Evolutionary conservation across 2,113 vertebrate species (phyloP).

Genomic region (Ceratotherium simum): DNA sequence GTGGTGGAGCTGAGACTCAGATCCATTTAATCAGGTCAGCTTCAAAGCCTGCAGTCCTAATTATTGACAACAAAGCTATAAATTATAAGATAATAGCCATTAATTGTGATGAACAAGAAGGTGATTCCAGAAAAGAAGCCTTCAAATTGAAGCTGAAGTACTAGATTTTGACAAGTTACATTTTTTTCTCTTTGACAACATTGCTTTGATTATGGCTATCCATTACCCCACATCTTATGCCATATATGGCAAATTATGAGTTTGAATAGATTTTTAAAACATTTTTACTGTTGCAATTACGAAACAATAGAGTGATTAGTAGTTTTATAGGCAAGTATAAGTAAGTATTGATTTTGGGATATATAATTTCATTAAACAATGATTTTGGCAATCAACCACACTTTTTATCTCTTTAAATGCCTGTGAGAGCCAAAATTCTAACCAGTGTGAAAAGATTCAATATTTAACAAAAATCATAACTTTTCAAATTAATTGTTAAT

Average conservation of each 20-base stretch:
- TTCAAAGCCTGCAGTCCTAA: neutral
- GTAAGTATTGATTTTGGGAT: constrained; percentile 40
- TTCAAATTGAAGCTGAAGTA: neutral
- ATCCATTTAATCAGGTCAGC: neutral
- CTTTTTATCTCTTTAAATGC: neutral
- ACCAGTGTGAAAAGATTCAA: neutral
- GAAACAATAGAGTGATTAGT: constrained; percentile 48
- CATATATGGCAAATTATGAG: neutral
- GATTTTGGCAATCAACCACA: neutral
- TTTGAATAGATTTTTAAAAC: constrained; percentile 27
- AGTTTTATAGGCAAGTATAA: constrained; percentile 18
- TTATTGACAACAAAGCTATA: neutral
- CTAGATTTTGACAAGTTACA: neutral
- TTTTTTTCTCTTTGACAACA: neutral
- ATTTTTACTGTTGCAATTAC: constrained; percentile 44
- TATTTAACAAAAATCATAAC: constrained; percentile 26
- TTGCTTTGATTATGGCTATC: neutral
- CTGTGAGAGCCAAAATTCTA: neutral
- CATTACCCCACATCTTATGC: neutral
- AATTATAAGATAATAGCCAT: neutral
- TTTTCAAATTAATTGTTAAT: constrained; percentile 53
- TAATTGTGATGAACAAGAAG: neutral
- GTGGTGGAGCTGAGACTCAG: neutral
- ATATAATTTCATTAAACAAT: constrained; percentile 53
- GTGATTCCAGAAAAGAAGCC: neutral